phyloP scores from a whole-genome alignment of 2,797 vertebrate species.

The Rhinogobio ventralis region DNA sequence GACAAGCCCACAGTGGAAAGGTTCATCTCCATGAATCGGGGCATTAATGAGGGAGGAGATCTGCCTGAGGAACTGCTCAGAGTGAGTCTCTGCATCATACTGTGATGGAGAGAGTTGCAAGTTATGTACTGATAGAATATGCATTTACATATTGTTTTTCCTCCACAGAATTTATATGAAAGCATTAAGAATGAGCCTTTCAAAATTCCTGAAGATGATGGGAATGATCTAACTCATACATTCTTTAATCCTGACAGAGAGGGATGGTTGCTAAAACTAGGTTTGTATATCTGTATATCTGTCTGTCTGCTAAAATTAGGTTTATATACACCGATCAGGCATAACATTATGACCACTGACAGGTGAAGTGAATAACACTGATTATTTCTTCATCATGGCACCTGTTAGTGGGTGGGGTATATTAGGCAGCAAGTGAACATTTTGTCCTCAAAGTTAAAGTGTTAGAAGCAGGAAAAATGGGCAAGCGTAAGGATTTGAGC shows the following conservation, averaged over 20 bases:
- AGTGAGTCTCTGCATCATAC: conserved; percentile 74
- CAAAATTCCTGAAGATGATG: conserved; percentile 98
- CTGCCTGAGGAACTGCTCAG: conserved; percentile 94
- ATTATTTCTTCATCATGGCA: no score
- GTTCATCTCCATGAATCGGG: conserved; percentile 97
- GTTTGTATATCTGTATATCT: conserved; percentile 75
- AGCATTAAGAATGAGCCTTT: conserved; percentile 99
- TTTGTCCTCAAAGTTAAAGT: no score
- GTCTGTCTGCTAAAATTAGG: background rate
- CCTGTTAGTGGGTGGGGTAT: no score
- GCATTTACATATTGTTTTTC: conserved; percentile 16
- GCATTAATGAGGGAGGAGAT: conserved; percentile 96
- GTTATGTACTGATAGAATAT: background rate
- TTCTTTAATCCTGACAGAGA: conserved; percentile 99
- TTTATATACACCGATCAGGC: no score
- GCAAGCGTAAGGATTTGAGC: no score
- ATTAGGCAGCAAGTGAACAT: no score
- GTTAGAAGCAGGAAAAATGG: no score
- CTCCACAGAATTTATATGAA: conserved; percentile 92
- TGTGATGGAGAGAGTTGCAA: background rate
- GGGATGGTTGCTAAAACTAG: conserved; percentile 97
- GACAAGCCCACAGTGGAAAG: conserved; percentile 95
- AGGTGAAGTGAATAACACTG: no score
- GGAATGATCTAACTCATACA: conserved; percentile 95
- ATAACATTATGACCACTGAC: no score